Percentiles rank a stretch among this genome's conserved stretches.
phyloP scores from a whole-genome alignment of 2,888 invertebrate species.

The Microchrysa polita region DNA sequence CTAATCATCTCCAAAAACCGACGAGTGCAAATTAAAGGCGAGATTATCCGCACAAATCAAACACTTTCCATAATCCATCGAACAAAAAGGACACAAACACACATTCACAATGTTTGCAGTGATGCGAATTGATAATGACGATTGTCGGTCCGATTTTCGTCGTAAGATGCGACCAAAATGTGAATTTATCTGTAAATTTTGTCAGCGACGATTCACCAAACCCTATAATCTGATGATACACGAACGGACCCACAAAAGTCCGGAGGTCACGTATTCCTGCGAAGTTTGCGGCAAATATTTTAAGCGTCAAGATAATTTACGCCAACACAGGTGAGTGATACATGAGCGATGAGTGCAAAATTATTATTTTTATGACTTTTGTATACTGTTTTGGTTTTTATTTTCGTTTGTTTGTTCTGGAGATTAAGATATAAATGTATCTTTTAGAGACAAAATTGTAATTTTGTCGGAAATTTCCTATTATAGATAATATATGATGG shows the following conservation, averaged over 20 bases:
- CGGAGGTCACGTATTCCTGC: conserved; percentile 95
- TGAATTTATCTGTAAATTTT: conserved; percentile 98
- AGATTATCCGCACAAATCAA: too few species aligned
- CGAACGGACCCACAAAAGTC: conserved; percentile 97
- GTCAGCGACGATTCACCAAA: conserved; percentile 97
- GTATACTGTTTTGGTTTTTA: too few species aligned
- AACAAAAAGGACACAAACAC: conserved; percentile 45
- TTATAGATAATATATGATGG: neutral
- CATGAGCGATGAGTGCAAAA: too few species aligned
- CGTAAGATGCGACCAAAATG: conserved; percentile 92
- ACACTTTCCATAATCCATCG: too few species aligned
- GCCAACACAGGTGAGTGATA: conserved; percentile 85
- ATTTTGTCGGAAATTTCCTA: neutral
- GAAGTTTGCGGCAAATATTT: conserved; percentile 98
- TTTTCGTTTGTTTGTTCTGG: too few species aligned
- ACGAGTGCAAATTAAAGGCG: too few species aligned
- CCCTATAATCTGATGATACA: conserved; percentile 98
- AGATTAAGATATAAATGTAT: too few species aligned
- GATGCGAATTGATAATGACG: conserved; percentile 89
- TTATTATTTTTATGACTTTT: too few species aligned
- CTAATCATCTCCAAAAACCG: neutral
- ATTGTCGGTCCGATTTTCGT: conserved; percentile 85
- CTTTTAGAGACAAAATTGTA: too few species aligned
- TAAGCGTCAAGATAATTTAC: conserved; percentile 95
- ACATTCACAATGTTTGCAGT: conserved; percentile 89